Evolutionary conservation across 2,888 invertebrate species (phyloP).

Genomic region (Drosophila atripex): DNA sequence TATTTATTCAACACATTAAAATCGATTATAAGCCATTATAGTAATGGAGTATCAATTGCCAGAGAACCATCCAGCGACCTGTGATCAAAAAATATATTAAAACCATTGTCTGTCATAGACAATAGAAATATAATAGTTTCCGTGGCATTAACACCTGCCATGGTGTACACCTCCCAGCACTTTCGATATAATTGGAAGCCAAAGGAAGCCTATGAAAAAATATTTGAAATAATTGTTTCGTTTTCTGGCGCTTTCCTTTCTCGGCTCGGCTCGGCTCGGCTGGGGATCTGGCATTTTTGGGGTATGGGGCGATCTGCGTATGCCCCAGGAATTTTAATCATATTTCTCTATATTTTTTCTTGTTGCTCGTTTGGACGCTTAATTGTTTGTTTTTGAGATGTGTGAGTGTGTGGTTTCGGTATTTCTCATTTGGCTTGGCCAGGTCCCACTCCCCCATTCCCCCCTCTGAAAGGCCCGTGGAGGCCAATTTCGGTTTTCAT

Average conservation of each 20-base stretch:
- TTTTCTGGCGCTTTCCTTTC: slow-evolving; percentile 25
- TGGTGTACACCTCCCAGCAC: background rate
- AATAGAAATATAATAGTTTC: slow-evolving; percentile 17
- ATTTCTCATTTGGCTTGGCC: slow-evolving; percentile 23
- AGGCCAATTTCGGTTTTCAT: slow-evolving; percentile 60
- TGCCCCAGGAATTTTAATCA: slow-evolving; percentile 62
- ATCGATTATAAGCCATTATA: background rate
- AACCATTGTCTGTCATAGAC: slow-evolving; percentile 15
- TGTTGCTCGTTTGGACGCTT: slow-evolving; percentile 20
- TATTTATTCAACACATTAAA: background rate
- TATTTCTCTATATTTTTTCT: slow-evolving; percentile 13
- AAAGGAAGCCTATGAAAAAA: slow-evolving; percentile 59
- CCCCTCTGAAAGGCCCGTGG: slow-evolving; percentile 7
- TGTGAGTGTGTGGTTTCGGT: slow-evolving; percentile 16
- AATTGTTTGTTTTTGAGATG: slow-evolving; percentile 49
- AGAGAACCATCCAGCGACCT: background rate
- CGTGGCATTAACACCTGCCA: slow-evolving; percentile 22
- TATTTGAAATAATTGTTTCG: slow-evolving; percentile 39
- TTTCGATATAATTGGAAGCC: background rate
- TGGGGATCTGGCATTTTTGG: slow-evolving; percentile 7
- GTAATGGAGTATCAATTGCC: background rate
- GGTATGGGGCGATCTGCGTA: slow-evolving; percentile 39
- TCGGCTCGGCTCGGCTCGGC: slow-evolving; percentile 1
- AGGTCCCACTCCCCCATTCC: too few relatives aligned
- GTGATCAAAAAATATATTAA: background rate